phyloP scores from a whole-genome alignment of 1,140 invertebrate genomes.

The Hirudo medicinalis region DNA sequence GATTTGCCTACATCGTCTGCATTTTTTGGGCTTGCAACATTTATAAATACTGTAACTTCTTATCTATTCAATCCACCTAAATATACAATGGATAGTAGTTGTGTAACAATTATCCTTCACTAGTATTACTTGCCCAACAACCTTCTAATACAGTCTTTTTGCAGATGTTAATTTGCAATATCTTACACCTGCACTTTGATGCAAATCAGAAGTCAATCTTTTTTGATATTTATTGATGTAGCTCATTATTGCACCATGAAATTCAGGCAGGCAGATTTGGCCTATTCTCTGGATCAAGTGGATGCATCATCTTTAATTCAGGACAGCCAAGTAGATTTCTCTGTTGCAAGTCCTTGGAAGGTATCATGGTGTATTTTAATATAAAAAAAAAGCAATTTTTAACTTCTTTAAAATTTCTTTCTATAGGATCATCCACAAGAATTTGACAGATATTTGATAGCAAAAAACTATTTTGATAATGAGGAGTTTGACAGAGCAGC shows the following conservation, averaged over 20 bases:
- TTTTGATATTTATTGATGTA: background rate
- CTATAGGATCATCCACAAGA: constrained; percentile 28
- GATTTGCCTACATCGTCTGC: no score
- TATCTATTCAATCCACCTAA: background rate
- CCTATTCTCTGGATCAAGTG: constrained; percentile 57
- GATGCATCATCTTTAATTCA: constrained; percentile 24
- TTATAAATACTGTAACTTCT: background rate
- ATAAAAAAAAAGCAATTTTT: constrained; percentile 51
- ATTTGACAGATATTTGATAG: constrained; percentile 52
- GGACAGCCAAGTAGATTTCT: constrained; percentile 34
- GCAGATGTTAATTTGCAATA: background rate
- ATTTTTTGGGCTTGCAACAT: background rate
- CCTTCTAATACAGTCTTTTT: background rate
- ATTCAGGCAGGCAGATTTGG: constrained; percentile 62
- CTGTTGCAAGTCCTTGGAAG: constrained; percentile 36
- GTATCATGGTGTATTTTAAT: constrained; percentile 36
- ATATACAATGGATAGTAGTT: background rate
- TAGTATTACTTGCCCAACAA: no score
- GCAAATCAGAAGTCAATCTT: background rate
- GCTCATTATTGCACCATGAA: constrained; percentile 14
- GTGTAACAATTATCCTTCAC: background rate
- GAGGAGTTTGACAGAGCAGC: constrained; percentile 82
- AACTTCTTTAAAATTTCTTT: constrained; percentile 27
- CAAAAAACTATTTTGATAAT: constrained; percentile 78
- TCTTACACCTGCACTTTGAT: background rate